A percentile compares a stretch with the other conserved stretches of the same genome.
Conservation (phyloP, 2,113 vertebrate species). For the Caretta caretta region DNA sequence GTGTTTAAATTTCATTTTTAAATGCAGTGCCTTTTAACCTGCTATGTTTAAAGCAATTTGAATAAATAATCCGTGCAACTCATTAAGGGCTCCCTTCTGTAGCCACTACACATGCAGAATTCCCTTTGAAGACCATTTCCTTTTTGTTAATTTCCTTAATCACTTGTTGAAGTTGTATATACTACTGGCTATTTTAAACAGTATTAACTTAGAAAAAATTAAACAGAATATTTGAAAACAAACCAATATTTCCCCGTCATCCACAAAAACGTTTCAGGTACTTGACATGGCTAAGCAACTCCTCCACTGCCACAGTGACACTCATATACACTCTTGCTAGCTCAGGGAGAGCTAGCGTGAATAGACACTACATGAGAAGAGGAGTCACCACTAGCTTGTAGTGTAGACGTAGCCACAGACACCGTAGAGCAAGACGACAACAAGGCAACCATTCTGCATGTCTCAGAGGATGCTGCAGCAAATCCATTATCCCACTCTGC, state of each 20-base stretch:
- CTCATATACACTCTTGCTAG: not conserved
- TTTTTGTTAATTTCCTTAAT: not conserved
- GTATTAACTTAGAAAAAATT: not conserved
- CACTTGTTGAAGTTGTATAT: not conserved
- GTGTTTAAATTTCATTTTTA: constrained; percentile 49
- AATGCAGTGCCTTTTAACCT: not conserved
- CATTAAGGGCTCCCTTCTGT: not conserved
- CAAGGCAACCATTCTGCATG: not conserved
- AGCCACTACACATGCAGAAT: not conserved
- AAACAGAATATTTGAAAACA: not conserved
- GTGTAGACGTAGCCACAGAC: not conserved
- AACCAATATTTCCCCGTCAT: not conserved
- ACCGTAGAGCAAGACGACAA: not conserved
- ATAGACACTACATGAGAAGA: not conserved
- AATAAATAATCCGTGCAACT: constrained; percentile 30
- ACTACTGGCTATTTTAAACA: not conserved
- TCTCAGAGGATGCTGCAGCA: not conserved
- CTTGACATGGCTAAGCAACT: not conserved
- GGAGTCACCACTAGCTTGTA: not conserved
- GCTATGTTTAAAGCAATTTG: constrained; percentile 29
- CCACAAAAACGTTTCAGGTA: not conserved
- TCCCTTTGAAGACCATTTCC: not conserved
- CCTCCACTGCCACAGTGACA: not conserved
- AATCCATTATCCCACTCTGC: not conserved
- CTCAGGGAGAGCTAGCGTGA: not conserved